These are phyloP conservation scores for Pseudomyrmex cubaensis DNA, from an alignment of 1,140 invertebrate genomes.

Conservation along the genomic window DNA sequence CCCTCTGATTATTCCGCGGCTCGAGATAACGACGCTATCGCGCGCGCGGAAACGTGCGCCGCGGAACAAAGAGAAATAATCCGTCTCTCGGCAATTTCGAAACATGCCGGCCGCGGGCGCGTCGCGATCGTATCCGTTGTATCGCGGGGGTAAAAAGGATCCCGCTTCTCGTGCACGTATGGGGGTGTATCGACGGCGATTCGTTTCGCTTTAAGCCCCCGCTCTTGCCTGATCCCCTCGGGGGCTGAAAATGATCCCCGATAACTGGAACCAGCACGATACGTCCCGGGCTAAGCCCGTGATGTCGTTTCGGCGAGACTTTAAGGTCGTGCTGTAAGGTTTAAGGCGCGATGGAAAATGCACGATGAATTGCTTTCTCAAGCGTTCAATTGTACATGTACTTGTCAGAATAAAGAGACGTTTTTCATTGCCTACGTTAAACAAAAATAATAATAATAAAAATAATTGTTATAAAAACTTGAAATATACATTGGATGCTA, in stretches of 20 bases:
- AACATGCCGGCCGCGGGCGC: slow-evolving; percentile 55
- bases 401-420: not conserved
- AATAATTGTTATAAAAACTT: too few species aligned
- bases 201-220: slow-evolving; percentile 82
- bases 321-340: slow-evolving; percentile 61
- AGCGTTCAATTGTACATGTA: slow-evolving; percentile 2
- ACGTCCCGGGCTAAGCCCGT: slow-evolving; percentile 75
- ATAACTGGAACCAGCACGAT: slow-evolving; percentile 79
- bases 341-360: slow-evolving; percentile 49
- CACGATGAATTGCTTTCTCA: slow-evolving; percentile 45
- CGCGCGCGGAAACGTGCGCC: slow-evolving; percentile 1
- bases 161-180: slow-evolving; percentile 76
- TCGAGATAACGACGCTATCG: slow-evolving; percentile 58
- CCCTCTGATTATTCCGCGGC: slow-evolving; percentile 58
- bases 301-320: slow-evolving; percentile 69
- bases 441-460: too few species aligned
- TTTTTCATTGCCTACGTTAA: not conserved
- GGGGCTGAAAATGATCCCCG: slow-evolving; percentile 81
- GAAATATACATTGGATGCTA: too few species aligned
- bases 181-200: slow-evolving; percentile 79
- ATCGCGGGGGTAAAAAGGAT: slow-evolving; percentile 77
- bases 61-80: slow-evolving; percentile 70
- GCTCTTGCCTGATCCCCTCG: slow-evolving; percentile 76
- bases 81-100: slow-evolving; percentile 71
- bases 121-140: slow-evolving; percentile 65